Evolutionary conservation across 2,888 invertebrate genomes (phyloP), one percentile per base, ranked within the genome.

Genomic region (Drosophila parthenogenetica): DNA sequence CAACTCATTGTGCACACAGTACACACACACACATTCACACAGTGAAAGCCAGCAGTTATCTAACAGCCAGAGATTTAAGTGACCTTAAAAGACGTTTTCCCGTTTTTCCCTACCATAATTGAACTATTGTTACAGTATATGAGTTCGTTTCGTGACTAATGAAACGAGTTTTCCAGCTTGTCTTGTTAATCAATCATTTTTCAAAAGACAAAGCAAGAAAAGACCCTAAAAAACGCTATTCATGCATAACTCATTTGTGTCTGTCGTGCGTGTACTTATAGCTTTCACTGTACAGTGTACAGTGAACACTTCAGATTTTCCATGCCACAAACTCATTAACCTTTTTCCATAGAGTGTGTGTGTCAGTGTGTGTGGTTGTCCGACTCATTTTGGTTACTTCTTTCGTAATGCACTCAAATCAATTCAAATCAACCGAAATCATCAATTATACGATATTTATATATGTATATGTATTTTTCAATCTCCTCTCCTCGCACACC

Each of bases 311-410:
- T 55, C 17, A 58, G 53, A 29, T 59, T 59, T 49, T 51, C 51
- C 62, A 72, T 61, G 57, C 61, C 66, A 42, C 43, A 53, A 64
- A 73, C 59, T 77, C 77, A 79, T 77, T 71, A 79, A 77, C 77
- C 71, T 71, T 71, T 77, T 51, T 29, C 29, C 2, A 29, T 5
- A 5, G 1, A 5, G 8, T 29, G 29, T 69, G 32, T 62, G 45
- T 69, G 22, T 64, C n/a, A n/a, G 43, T 55, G 10, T 35, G 16
- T 55, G 16, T 58, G 17, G 2, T 14, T 19, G 32, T 19, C 10
- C 16, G 13, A 8, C 22, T 22, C 42, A n/a, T 22, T 29, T 17
- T 25, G 17, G 29, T 42, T 65, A 43, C 66, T 53, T 62, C 63
- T 66, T 62, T 69, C 51, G 54, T 57, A 69, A 60, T 57, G 55